Conservation (phyloP, 2,888 invertebrate species). For the Anorthoa munda region DNA sequence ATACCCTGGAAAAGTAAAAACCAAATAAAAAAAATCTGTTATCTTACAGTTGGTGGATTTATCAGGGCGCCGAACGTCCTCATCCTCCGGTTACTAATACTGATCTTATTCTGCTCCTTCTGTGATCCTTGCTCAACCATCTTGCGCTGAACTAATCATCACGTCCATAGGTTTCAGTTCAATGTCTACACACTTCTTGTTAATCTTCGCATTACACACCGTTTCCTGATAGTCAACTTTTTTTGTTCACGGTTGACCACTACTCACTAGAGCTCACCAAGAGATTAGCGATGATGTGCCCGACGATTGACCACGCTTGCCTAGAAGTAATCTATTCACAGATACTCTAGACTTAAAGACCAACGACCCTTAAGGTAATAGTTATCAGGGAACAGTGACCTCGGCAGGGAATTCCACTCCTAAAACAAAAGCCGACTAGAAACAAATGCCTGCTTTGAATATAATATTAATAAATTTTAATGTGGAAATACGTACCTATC, state of each 20-base stretch:
- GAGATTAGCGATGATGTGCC: background rate
- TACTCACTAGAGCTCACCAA: background rate
- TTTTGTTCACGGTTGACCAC: background rate
- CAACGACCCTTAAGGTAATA: background rate
- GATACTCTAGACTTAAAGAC: background rate
- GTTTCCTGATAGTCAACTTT: constrained; percentile 96
- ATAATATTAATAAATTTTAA: background rate
- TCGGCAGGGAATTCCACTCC: background rate
- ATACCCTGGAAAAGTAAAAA: too few species aligned
- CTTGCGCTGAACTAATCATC: constrained; percentile 93
- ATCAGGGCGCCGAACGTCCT: constrained; percentile 96
- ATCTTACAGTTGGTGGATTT: constrained; percentile 91
- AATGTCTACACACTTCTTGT: constrained; percentile 93
- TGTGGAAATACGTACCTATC: constrained; percentile 6
- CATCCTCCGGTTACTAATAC: constrained; percentile 97
- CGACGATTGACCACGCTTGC: background rate
- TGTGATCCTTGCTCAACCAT: constrained; percentile 87
- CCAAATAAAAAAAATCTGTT: background rate
- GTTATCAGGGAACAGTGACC: background rate
- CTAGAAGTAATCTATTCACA: background rate
- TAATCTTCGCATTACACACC: constrained; percentile 95
- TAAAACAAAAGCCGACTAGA: background rate
- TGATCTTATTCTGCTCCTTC: constrained; percentile 97
- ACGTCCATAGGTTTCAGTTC: constrained; percentile 93
- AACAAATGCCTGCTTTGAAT: background rate